phyloP scores from a whole-genome alignment of 2,888 invertebrate genomes.

The Sphecodes monilicornis region DNA sequence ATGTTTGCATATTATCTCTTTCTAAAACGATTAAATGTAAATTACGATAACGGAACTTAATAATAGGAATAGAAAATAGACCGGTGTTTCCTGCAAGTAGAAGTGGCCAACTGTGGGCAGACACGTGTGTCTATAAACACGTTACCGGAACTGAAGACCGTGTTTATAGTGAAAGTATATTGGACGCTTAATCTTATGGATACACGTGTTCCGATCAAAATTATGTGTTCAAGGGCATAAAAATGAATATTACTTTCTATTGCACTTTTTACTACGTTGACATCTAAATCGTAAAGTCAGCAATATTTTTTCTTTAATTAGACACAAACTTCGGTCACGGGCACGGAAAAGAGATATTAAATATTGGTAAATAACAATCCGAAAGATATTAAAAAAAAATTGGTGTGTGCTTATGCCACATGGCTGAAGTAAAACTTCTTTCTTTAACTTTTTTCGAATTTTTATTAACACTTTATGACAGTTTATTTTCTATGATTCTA shows the following conservation, averaged over 20 bases:
- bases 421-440: no score
- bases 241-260: neutral
- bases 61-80: neutral
- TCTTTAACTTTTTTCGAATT: no score
- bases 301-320: neutral
- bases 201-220: neutral
- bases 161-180: constrained; percentile 10
- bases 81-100: neutral
- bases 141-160: neutral
- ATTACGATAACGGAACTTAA: neutral
- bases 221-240: neutral
- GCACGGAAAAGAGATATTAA: no score
- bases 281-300: neutral
- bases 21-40: neutral
- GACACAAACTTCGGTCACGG: no score
- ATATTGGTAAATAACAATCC: neutral
- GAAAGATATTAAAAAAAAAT: no score
- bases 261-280: neutral
- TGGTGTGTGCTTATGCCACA: no score
- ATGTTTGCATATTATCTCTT: neutral
- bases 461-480: no score
- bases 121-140: neutral
- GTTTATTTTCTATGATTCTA: no score
- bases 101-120: neutral
- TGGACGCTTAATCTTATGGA: neutral